Conservation (phyloP, 2,888 invertebrate species). For the Volucella inflata region DNA sequence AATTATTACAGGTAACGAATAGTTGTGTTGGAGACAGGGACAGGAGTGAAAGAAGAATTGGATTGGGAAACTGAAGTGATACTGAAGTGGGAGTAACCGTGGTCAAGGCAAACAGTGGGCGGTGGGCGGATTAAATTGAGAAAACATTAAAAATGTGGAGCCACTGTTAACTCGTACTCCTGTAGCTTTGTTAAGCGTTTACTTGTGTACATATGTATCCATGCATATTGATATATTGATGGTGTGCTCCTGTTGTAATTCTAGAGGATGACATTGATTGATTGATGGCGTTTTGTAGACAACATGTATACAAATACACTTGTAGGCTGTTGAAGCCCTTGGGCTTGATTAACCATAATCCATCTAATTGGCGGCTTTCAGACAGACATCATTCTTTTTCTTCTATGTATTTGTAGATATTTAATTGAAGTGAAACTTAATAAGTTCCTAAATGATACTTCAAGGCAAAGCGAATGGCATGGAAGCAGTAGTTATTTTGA, state of each 20-base stretch:
- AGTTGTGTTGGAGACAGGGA: not conserved
- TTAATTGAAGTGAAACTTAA: not conserved
- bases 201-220: not conserved
- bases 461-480: no score
- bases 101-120: slow-evolving; percentile 34
- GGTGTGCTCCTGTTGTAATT: slow-evolving; percentile 48
- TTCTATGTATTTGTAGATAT: not conserved
- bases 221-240: slow-evolving; percentile 4
- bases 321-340: slow-evolving; percentile 29
- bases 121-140: slow-evolving; percentile 68
- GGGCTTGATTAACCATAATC: slow-evolving; percentile 25
- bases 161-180: not conserved
- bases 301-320: not conserved
- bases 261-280: slow-evolving; percentile 60
- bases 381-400: slow-evolving; percentile 14
- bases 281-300: slow-evolving; percentile 54
- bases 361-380: slow-evolving; percentile 18
- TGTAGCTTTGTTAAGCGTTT: slow-evolving; percentile 26
- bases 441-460: no score
- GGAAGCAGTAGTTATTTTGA: no score
- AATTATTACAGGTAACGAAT: slow-evolving; percentile 38
- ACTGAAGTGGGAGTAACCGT: not conserved
- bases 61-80: slow-evolving; percentile 26
- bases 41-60: not conserved
- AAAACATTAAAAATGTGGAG: slow-evolving; percentile 68